Evolutionary conservation across 2,888 invertebrate genomes (phyloP).

Genomic region (Hypolimnas misippus): DNA sequence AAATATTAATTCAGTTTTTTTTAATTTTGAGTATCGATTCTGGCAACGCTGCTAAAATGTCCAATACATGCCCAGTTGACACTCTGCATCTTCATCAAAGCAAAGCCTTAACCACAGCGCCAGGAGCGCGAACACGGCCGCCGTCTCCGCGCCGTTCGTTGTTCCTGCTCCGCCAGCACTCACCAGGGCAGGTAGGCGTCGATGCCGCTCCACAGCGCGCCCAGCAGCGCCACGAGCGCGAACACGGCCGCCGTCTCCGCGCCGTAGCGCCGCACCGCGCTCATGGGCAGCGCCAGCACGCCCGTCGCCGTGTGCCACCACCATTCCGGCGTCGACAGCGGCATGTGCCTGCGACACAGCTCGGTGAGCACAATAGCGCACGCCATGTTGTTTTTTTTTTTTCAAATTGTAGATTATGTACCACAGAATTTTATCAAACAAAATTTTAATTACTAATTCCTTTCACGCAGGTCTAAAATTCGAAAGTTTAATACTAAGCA

Average conservation of each 20-base stretch:
- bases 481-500: too few relatives aligned
- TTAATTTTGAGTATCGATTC: too few relatives aligned
- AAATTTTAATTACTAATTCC: too few relatives aligned
- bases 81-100: too few relatives aligned
- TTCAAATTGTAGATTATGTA: too few relatives aligned
- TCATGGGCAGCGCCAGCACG: conserved; percentile 91
- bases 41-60: too few relatives aligned
- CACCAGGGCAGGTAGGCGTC: conserved; percentile 91
- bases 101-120: too few relatives aligned
- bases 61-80: too few relatives aligned
- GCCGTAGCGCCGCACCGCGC: conserved; percentile 89
- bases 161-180: too few relatives aligned
- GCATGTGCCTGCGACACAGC: conserved; percentile 84
- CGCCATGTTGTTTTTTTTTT: neutral
- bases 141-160: conserved; percentile 90
- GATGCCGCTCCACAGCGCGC: conserved; percentile 91
- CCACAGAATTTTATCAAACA: too few relatives aligned
- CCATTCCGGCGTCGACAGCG: conserved; percentile 92
- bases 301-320: conserved; percentile 94
- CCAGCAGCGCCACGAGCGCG: conserved; percentile 87
- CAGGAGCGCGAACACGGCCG: conserved; percentile 87
- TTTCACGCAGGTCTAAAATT: too few relatives aligned
- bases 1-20: too few relatives aligned
- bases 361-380: neutral
- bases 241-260: conserved; percentile 89